phyloP scores from a whole-genome alignment of 2,113 vertebrate genomes.

The Glareola pratincola region DNA sequence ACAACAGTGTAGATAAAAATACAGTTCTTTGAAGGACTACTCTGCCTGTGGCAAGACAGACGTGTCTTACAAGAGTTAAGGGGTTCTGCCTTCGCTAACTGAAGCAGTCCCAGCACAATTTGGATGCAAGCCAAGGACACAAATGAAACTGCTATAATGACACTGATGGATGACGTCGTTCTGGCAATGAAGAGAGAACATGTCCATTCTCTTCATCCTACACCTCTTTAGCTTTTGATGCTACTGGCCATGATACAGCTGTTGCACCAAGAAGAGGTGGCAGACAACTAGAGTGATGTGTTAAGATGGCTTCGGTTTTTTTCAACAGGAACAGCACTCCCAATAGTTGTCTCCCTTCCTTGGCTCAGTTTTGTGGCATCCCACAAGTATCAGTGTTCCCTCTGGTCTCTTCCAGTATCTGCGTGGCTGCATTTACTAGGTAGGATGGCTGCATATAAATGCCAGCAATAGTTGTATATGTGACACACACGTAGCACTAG shows the following conservation, averaged over 20 bases:
- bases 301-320: not conserved
- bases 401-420: not conserved
- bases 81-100: not conserved
- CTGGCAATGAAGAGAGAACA: not conserved
- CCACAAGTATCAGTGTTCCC: not conserved
- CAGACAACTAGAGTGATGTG: not conserved
- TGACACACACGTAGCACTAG: not conserved
- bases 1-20: not conserved
- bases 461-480: not conserved
- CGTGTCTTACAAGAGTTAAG: not conserved
- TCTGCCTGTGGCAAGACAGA: not conserved
- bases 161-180: not conserved
- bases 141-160: not conserved
- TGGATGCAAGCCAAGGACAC: conserved; percentile 17
- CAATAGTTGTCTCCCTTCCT: not conserved
- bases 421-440: not conserved
- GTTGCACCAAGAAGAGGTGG: not conserved
- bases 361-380: not conserved
- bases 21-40: not conserved
- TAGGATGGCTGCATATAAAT: not conserved
- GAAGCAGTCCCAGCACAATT: not conserved
- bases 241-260: not conserved
- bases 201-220: conserved; percentile 4
- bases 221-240: conserved; percentile 8
- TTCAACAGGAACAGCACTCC: not conserved